These are phyloP conservation scores for Cettia cetti DNA, from an alignment of 2,113 vertebrate genomes.

Conservation along the genomic window DNA sequence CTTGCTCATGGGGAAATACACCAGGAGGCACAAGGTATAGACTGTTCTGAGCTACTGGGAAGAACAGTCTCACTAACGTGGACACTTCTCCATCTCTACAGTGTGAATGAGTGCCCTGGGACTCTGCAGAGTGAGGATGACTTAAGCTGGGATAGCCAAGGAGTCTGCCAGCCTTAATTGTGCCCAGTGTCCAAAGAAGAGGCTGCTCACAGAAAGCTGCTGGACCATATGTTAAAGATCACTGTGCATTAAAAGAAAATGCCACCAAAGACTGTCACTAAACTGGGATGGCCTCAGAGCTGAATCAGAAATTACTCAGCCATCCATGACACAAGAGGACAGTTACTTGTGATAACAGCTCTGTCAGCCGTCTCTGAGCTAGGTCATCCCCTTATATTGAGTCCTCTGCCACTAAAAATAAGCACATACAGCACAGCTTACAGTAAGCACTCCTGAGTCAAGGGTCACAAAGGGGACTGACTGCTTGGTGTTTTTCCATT, in stretches of 20 bases:
- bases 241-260: background rate
- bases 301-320: background rate
- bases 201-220: background rate
- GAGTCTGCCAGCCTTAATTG: background rate
- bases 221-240: background rate
- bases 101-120: background rate
- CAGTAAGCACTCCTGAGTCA: background rate
- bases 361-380: background rate
- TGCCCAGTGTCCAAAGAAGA: background rate
- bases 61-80: background rate
- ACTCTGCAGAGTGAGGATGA: background rate
- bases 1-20: background rate
- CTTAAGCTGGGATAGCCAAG: background rate
- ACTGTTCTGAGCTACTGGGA: background rate
- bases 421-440: background rate
- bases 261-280: background rate
- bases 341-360: background rate
- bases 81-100: background rate
- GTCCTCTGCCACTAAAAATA: background rate
- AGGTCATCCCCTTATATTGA: background rate
- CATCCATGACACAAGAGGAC: accelerated
- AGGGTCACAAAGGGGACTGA: background rate
- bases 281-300: background rate
- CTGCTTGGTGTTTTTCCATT: background rate
- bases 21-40: background rate